phyloP scores from a whole-genome alignment of 2,113 vertebrate genomes.

The Nycticebus coucang region DNA sequence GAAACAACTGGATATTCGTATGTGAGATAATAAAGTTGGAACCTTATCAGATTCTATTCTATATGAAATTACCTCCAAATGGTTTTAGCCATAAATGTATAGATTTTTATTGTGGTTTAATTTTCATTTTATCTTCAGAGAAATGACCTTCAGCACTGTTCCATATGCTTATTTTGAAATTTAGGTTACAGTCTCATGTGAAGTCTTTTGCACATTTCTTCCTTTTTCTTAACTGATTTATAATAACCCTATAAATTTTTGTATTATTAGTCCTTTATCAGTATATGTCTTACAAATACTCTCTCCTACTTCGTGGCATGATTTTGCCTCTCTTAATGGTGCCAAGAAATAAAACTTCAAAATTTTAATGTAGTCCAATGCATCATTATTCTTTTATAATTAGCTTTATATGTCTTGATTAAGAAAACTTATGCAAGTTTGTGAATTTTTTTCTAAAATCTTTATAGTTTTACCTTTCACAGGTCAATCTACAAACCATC shows the following conservation, averaged over 20 bases:
- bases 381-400: neutral
- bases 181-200: neutral
- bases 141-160: neutral
- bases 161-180: neutral
- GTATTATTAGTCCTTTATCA: neutral
- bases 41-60: too few relatives aligned
- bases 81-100: neutral
- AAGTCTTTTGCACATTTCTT: neutral
- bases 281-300: neutral
- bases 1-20: too few relatives aligned
- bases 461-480: neutral
- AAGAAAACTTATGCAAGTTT: neutral
- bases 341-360: neutral
- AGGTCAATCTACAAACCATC: neutral
- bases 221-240: neutral
- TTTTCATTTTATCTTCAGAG: neutral
- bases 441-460: conserved; percentile 4
- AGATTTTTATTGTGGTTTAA: neutral
- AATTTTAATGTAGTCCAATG: neutral
- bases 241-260: neutral
- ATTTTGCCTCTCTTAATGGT: neutral
- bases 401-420: neutral
- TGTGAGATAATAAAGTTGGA: too few relatives aligned
- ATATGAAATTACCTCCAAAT: too few relatives aligned
- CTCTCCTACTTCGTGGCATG: neutral